These are phyloP conservation scores for Sesamia inferens DNA, from an alignment of 2,888 invertebrate genomes.

Conservation along the genomic window DNA sequence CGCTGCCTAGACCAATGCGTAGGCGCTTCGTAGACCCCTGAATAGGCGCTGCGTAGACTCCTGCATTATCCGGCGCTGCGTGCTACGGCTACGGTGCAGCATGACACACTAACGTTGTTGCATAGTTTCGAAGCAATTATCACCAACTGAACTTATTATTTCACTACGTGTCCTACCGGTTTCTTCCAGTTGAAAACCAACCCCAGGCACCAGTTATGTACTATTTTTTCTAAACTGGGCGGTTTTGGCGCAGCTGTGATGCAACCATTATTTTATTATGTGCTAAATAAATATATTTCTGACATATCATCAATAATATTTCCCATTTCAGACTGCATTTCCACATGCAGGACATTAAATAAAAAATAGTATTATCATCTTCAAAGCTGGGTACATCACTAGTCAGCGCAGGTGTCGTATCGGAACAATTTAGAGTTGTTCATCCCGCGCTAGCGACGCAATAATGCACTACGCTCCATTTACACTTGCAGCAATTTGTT, in stretches of 20 bases:
- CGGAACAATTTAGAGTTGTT: constrained; percentile 77
- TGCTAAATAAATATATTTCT: background rate
- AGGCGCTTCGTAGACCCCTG: background rate
- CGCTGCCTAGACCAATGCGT: background rate
- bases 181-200: background rate
- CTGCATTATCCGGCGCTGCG: background rate
- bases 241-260: background rate
- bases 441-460: constrained; percentile 60
- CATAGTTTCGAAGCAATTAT: background rate
- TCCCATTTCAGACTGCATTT: background rate
- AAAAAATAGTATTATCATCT: constrained; percentile 8
- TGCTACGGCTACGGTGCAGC: too few relatives aligned
- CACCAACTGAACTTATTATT: background rate
- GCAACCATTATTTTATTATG: background rate
- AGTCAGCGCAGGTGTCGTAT: constrained; percentile 77
- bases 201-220: background rate
- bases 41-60: background rate
- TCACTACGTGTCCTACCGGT: background rate
- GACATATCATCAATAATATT: background rate
- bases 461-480: constrained; percentile 79
- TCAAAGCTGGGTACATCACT: constrained; percentile 42
- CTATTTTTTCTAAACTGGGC: background rate
- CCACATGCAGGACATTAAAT: background rate
- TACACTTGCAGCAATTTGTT: constrained; percentile 81
- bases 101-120: too few relatives aligned